Conservation (phyloP, 2,888 invertebrate species). For the Drosophila mayaguana region DNA sequence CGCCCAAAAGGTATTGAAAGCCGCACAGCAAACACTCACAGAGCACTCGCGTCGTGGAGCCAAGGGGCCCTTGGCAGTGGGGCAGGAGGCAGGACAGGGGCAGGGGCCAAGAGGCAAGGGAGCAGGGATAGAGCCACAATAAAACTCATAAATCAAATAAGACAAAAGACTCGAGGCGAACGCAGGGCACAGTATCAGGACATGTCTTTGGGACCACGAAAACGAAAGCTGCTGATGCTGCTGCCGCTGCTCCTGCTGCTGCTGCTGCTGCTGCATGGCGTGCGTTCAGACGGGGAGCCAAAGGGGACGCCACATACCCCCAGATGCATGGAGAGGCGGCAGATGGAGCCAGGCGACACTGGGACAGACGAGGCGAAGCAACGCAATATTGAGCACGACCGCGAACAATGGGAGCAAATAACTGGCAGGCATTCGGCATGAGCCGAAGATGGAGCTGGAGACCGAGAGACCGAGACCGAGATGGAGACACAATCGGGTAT, state of each 20-base stretch:
- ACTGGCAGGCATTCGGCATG: conserved; percentile 75
- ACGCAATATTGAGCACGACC: conserved; percentile 77
- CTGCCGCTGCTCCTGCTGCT: conserved; percentile 13
- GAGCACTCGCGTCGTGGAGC: conserved; percentile 8
- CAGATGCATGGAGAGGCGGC: not conserved
- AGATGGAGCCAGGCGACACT: not conserved
- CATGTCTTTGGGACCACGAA: conserved; percentile 48
- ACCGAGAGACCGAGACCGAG: not conserved
- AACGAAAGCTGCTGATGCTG: conserved; percentile 43
- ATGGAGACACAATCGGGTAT: conserved; percentile 14
- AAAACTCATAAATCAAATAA: conserved; percentile 83
- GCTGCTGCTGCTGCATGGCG: conserved; percentile 36
- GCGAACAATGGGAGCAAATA: conserved; percentile 80
- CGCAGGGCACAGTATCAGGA: conserved; percentile 60
- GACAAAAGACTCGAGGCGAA: conserved; percentile 81
- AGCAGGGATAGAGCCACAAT: conserved; percentile 64
- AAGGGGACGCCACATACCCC: conserved; percentile 11
- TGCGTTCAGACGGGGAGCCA: conserved; percentile 44
- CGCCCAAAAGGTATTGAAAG: conserved; percentile 56
- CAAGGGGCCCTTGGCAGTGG: not conserved
- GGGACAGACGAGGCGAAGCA: conserved; percentile 27
- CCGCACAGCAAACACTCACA: conserved; percentile 44
- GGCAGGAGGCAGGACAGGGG: not conserved
- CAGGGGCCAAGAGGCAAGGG: not conserved
- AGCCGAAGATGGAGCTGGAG: conserved; percentile 47